phyloP scores from a whole-genome alignment of 1,140 invertebrate genomes.

The Nephila pilipes region DNA sequence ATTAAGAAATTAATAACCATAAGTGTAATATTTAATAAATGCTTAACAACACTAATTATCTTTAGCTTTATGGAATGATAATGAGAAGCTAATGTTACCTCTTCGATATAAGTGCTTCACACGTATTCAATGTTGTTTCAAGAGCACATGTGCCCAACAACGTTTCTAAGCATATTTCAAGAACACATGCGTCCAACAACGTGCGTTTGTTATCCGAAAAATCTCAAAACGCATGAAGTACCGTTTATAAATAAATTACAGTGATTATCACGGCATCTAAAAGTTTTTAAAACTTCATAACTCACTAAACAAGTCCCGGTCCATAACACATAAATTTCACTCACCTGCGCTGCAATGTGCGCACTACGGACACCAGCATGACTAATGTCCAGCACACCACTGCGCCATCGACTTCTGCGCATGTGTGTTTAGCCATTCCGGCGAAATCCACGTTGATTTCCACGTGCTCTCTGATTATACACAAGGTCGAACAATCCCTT shows the following conservation, averaged over 20 bases:
- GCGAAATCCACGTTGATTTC: slow-evolving; percentile 32
- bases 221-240: neutral
- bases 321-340: slow-evolving; percentile 12
- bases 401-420: neutral
- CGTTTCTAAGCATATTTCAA: too few relatives aligned
- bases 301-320: neutral
- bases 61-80: too few relatives aligned
- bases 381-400: neutral
- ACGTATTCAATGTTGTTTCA: too few relatives aligned
- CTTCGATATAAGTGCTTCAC: too few relatives aligned
- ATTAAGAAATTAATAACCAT: too few relatives aligned
- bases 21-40: too few relatives aligned
- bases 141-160: neutral
- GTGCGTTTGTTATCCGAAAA: neutral
- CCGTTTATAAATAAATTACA: neutral
- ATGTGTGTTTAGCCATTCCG: neutral
- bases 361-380: neutral
- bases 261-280: neutral
- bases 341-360: neutral
- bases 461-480: neutral
- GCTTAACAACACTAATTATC: too few relatives aligned
- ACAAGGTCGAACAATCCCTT: neutral
- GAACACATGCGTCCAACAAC: neutral
- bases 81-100: too few relatives aligned
- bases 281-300: neutral